Base-by-base conservation (phyloP, 1,140 invertebrate genomes). In the Drosophila punjabiensis region DNA sequence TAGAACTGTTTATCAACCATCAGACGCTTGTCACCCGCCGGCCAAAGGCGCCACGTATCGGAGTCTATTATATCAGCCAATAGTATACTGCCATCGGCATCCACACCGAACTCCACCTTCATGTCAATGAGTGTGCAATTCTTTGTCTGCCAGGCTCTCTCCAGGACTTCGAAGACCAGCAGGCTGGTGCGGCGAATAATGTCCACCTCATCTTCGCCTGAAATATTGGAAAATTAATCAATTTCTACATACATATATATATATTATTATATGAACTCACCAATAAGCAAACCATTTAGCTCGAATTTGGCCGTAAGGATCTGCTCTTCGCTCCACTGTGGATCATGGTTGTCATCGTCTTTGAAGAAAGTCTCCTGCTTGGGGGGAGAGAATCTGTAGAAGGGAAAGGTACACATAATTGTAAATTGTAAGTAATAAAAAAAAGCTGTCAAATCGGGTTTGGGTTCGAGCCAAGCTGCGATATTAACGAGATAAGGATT, bases 1-100 rank as follows among this genome's bases (percentile, higher is more conserved):
- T 99, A 99, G 0, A 99, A 98, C 94, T 99, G 98, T 94, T 99
- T 99, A 93, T 99, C 99, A 76, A 99, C 98, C 98, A 99, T 99
- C 41, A 99, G 94, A 69, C 98, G 94, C 85, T 98, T 98, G 91
- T 99, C 98, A 10, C 98, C 98, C 43, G 96, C 96, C 5, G 98
- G 99, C 99, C 99, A 99, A 2, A 99, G 94, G 53, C 99, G 95
- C 99, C 99, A 99, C 0, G 98, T 99, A 92, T 99, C 99, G 53
- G 98, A 99, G 91, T 99, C 99, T 79, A 99, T 99, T 11, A 99
- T 97, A 93, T 99, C 98, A 83, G 98, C 97, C 16, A 99, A 94
- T 4, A 99, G 89, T 75, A 99, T 97, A 83, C 98, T 96, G 95
- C 96, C 97, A 79, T 96, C 94, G 20, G 85, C 76, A 85, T 97